A percentile compares a stretch with the other conserved stretches of the same genome.
Evolutionary conservation across 2,888 invertebrate species (phyloP).

Genomic region (Scaeva pyrastri): DNA sequence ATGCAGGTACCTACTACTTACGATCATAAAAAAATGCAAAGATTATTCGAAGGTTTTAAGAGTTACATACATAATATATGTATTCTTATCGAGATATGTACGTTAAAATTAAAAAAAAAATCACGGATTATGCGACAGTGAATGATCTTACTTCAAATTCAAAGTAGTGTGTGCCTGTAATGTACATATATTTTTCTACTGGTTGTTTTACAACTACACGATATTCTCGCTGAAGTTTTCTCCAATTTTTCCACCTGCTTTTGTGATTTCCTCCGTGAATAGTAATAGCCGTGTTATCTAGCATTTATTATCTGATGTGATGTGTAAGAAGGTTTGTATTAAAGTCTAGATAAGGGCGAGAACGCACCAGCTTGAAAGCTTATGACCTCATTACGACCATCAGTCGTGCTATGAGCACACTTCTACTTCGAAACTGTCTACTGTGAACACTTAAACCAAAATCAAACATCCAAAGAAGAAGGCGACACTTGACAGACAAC

Average conservation of each 20-base stretch:
- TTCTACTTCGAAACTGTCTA: neutral
- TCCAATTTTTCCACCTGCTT: neutral
- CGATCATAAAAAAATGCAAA: no score
- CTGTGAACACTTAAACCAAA: slow-evolving; percentile 21
- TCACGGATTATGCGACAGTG: no score
- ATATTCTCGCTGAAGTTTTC: no score
- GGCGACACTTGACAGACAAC: slow-evolving; percentile 38
- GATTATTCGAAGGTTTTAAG: no score
- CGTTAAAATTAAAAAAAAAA: no score
- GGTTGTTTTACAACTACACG: no score
- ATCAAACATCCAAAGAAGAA: neutral
- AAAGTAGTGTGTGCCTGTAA: no score
- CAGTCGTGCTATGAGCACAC: neutral
- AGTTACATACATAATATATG: no score
- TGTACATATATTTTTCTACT: no score
- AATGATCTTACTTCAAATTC: no score
- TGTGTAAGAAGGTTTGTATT: slow-evolving; percentile 30
- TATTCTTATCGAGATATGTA: no score
- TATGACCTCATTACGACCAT: slow-evolving; percentile 49
- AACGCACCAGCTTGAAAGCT: slow-evolving; percentile 15
- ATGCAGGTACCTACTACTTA: no score
- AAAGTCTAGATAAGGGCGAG: slow-evolving; percentile 49
- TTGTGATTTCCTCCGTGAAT: slow-evolving; percentile 21
- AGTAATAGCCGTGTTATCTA: slow-evolving; percentile 46
- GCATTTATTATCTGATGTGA: slow-evolving; percentile 43